Percentiles rank a stretch among this genome's conserved stretches.
These are phyloP conservation scores for Nematostella vectensis DNA, from an alignment of 92 coral and sea anemone genomes.

Conservation along the genomic window DNA sequence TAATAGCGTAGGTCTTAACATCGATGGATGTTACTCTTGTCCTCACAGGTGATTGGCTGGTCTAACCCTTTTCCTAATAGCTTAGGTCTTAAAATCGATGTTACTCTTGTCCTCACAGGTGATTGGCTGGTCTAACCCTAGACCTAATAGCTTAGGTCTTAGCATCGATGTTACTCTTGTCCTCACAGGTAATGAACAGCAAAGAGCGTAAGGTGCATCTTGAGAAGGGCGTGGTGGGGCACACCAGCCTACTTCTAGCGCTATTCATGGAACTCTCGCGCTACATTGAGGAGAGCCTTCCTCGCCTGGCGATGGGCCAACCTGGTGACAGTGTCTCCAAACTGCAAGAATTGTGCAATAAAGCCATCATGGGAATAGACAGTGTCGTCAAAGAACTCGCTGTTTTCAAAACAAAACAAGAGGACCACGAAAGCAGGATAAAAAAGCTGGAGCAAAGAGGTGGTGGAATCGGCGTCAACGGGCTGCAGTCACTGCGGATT, in stretches of 20 bases:
- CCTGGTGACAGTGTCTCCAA: neutral
- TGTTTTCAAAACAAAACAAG: neutral
- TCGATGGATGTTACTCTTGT: no score
- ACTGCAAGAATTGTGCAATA: neutral
- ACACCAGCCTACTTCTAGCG: neutral
- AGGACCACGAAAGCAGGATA: constrained; percentile 6
- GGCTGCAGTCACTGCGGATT: neutral
- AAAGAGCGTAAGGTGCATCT: constrained; percentile 11
- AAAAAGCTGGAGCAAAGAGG: constrained; percentile 3
- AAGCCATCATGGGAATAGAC: constrained; percentile 1
- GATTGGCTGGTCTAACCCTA: no score
- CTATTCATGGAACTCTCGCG: neutral
- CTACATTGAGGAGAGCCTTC: constrained; percentile 5
- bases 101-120: constrained; percentile 7
- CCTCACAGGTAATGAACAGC: constrained; percentile 8
- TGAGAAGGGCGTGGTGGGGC: constrained; percentile 1
- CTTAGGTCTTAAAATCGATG: no score
- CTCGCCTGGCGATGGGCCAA: neutral
- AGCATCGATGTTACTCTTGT: neutral
- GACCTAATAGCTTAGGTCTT: no score
- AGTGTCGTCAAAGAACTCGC: neutral
- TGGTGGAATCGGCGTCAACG: neutral
- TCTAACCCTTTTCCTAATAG: no score
- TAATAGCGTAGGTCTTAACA: no score
- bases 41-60: no score